Percentiles rank a stretch among this genome's conserved stretches.
These are phyloP conservation scores for Nephrocerus scutellatus DNA, from an alignment of 2,888 invertebrate species.

Conservation along the genomic window DNA sequence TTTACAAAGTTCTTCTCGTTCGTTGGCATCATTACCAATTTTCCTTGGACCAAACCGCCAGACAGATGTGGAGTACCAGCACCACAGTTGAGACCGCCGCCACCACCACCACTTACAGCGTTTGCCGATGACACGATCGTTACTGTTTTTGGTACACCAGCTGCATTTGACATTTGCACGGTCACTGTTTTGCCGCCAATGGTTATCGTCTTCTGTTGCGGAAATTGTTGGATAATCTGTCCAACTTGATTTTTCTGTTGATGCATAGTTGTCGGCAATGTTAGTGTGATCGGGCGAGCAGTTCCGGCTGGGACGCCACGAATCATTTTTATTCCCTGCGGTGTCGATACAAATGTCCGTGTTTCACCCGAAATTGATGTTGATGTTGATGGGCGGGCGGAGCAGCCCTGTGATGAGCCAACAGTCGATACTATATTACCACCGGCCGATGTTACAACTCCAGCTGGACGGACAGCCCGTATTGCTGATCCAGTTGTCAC, in stretches of 20 bases:
- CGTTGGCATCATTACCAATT: constrained; percentile 49
- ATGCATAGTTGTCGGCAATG: constrained; percentile 50
- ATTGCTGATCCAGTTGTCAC: constrained; percentile 64
- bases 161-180: constrained; percentile 57
- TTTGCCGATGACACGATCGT: constrained; percentile 50
- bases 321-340: constrained; percentile 52
- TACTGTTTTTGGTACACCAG: constrained; percentile 55
- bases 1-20: constrained; percentile 53
- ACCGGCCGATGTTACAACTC: constrained; percentile 54
- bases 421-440: constrained; percentile 41
- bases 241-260: constrained; percentile 23
- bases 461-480: constrained; percentile 57
- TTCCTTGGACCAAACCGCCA: constrained; percentile 38
- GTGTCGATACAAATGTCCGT: constrained; percentile 41
- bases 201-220: constrained; percentile 56
- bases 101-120: constrained; percentile 37
- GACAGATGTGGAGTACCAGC: no score
- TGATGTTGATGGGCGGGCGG: constrained; percentile 48
- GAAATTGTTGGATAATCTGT: constrained; percentile 32
- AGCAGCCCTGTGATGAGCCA: constrained; percentile 36
- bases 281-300: constrained; percentile 63
- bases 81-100: constrained; percentile 25
- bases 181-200: constrained; percentile 67
- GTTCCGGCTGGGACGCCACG: constrained; percentile 42
- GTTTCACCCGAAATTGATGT: constrained; percentile 32